Conservation (phyloP, 2,113 vertebrate species). For the Antechinus stuartii region DNA sequence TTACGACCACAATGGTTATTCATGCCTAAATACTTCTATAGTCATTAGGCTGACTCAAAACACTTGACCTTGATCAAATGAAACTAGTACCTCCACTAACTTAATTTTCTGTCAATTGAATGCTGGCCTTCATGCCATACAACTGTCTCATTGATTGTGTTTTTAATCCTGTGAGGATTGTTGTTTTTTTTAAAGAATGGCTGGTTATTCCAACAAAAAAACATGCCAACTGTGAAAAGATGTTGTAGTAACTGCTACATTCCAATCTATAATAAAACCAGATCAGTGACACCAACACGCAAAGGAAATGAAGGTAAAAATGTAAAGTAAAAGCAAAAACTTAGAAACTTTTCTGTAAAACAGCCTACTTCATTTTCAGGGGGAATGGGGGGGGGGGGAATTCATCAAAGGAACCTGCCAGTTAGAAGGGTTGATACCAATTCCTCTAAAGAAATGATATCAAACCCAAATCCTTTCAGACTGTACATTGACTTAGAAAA, state of each 20-base stretch:
- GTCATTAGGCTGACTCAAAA: background rate
- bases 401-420: background rate
- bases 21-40: background rate
- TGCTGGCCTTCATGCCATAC: background rate
- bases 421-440: background rate
- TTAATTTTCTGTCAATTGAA: background rate
- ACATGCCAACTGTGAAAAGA: background rate
- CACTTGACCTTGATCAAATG: background rate
- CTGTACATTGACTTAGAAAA: background rate
- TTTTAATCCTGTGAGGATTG: background rate
- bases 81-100: background rate
- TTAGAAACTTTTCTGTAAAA: background rate
- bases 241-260: background rate
- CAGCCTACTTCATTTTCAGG: background rate
- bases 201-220: background rate
- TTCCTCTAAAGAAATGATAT: background rate
- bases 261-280: background rate
- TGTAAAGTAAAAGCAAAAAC: background rate
- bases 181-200: background rate
- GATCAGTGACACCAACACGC: background rate
- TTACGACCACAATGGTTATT: background rate
- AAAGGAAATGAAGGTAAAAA: background rate
- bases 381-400: background rate
- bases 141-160: background rate
- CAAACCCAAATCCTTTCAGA: background rate